Percentiles rank a stretch among this genome's conserved stretches.
Conservation (phyloP, 2,113 vertebrate genomes). For the Copsychus sechellarum region DNA sequence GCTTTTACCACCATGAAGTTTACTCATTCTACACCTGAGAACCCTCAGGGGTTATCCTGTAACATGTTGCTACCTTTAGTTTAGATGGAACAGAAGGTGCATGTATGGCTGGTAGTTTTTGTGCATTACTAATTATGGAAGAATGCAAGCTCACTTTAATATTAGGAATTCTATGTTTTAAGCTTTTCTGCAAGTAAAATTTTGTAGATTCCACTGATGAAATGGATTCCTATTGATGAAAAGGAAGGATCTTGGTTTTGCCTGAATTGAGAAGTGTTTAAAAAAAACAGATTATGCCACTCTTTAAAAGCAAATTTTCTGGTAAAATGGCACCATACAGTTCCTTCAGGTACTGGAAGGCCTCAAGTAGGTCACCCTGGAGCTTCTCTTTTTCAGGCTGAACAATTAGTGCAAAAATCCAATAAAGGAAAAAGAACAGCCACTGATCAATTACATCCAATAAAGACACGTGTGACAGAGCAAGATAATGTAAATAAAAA, state of each 20-base stretch:
- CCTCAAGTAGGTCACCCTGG: not conserved
- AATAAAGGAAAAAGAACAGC: not conserved
- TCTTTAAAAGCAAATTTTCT: not conserved
- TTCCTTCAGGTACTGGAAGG: not conserved
- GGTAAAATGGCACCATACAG: not conserved
- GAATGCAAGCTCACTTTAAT: not conserved
- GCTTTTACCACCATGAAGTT: not conserved
- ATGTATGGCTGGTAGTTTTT: not conserved
- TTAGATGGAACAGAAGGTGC: not conserved
- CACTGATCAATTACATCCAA: not conserved
- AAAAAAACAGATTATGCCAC: not conserved
- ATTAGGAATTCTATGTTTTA: not conserved
- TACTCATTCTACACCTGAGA: slow-evolving; percentile 8
- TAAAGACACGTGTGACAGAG: not conserved
- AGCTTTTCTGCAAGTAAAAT: not conserved
- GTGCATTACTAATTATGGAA: not conserved
- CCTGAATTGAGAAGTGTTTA: not conserved
- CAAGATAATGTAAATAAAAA: not conserved
- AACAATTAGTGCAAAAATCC: not conserved
- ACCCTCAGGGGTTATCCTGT: not conserved
- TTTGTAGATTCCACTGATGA: not conserved
- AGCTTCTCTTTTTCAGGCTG: not conserved
- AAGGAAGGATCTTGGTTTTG: not conserved
- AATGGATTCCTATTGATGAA: not conserved
- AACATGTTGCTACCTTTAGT: not conserved